Conservation (phyloP, 2,888 invertebrate species). For the Xestoiulus laeticollis region DNA sequence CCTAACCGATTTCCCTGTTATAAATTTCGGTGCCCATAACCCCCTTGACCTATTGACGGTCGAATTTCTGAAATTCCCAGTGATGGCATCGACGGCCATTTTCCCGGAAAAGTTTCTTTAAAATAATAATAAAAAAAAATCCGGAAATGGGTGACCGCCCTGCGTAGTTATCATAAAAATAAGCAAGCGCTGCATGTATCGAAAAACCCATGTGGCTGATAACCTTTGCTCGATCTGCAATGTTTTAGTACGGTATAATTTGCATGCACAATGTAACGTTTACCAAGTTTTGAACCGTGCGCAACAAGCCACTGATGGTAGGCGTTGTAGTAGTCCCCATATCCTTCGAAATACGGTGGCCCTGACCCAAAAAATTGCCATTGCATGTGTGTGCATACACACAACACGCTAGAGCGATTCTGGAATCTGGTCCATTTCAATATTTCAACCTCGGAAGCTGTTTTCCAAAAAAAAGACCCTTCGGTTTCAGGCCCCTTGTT, state of each 20-base stretch:
- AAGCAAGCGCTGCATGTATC: neutral
- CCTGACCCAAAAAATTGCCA: constrained; percentile 27
- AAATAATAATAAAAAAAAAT: too few species aligned
- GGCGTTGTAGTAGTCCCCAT: constrained; percentile 22
- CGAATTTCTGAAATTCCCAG: too few species aligned
- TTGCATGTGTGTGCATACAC: neutral
- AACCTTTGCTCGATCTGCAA: neutral
- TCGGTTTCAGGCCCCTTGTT: too few species aligned
- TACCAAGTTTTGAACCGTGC: neutral
- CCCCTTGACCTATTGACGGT: too few species aligned
- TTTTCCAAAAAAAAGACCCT: too few species aligned
- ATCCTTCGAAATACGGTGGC: constrained; percentile 14
- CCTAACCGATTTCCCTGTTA: too few species aligned
- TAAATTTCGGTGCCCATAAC: too few species aligned
- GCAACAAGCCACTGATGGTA: neutral
- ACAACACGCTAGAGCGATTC: neutral
- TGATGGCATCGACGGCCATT: too few species aligned
- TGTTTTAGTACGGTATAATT: neutral
- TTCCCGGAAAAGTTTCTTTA: too few species aligned
- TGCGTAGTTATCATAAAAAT: neutral
- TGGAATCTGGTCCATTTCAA: neutral
- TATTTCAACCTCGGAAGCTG: neutral
- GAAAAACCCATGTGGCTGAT: neutral
- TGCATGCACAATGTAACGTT: neutral
- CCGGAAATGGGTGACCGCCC: neutral